Conservation (phyloP, 2,113 vertebrate species). For the Triplophysa tibetana region DNA sequence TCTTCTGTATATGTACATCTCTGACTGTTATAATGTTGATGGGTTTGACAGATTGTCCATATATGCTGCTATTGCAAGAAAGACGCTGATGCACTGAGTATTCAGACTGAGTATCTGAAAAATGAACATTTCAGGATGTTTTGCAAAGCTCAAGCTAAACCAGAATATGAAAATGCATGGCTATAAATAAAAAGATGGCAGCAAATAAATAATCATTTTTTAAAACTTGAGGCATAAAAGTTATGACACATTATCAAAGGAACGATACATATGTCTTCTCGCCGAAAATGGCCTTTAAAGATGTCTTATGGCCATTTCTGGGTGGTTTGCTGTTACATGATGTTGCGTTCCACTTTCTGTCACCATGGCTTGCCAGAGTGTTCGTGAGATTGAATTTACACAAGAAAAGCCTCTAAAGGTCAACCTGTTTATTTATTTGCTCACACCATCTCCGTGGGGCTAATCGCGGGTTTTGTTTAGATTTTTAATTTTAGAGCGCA, state of each 20-base stretch:
- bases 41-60: conserved; percentile 40
- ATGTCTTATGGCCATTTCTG: conserved; percentile 59
- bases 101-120: background rate
- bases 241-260: no score
- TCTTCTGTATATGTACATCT: conserved; percentile 6
- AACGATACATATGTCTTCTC: background rate
- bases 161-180: background rate
- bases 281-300: conserved; percentile 55
- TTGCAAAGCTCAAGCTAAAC: background rate
- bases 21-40: conserved; percentile 36
- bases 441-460: conserved; percentile 60
- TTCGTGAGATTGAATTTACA: conserved; percentile 53
- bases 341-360: conserved; percentile 71
- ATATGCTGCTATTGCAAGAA: conserved; percentile 15
- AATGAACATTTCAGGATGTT: background rate
- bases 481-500: conserved; percentile 56
- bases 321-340: conserved; percentile 62
- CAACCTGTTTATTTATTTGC: conserved; percentile 57
- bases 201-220: no score
- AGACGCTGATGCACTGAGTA: background rate
- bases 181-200: conserved; percentile 9
- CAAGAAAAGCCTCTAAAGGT: conserved; percentile 70
- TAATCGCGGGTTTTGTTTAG: conserved; percentile 58
- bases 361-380: conserved; percentile 60
- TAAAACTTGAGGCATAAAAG: no score